phyloP scores from a whole-genome alignment of 2,797 vertebrate species.

The Selene dorsalis region DNA sequence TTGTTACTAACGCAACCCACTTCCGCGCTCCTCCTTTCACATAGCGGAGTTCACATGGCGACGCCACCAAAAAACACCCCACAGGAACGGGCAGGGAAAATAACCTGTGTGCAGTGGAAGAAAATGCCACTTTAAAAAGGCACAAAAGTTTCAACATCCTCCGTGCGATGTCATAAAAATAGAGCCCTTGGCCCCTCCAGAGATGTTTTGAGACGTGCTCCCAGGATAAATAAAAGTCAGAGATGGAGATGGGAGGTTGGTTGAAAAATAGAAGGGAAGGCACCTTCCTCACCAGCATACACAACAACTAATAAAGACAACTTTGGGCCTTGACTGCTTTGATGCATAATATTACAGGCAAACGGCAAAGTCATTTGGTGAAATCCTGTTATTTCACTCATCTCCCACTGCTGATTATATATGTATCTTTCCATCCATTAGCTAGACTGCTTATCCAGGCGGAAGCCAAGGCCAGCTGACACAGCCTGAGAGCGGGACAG shows the following conservation, averaged over 20 bases:
- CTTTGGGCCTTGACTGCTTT: not conserved
- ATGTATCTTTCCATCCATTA: too few relatives aligned
- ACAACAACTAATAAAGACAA: not conserved
- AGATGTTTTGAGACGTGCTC: slow-evolving; percentile 30
- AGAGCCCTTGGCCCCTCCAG: slow-evolving; percentile 15
- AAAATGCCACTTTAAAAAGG: slow-evolving; percentile 43
- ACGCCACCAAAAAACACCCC: slow-evolving; percentile 25
- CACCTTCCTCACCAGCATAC: not conserved
- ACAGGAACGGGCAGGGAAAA: slow-evolving; percentile 53
- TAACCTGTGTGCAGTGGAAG: slow-evolving; percentile 23
- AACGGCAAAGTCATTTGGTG: not conserved
- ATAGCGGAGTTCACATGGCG: not conserved
- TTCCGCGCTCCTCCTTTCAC: slow-evolving; percentile 34
- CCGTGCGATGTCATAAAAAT: slow-evolving; percentile 33
- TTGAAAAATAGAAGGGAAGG: not conserved
- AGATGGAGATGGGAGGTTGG: not conserved
- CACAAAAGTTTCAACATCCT: slow-evolving; percentile 35
- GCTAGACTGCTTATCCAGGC: too few relatives aligned
- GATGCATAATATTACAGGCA: not conserved
- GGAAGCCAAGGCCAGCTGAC: too few relatives aligned
- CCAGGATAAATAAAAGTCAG: slow-evolving; percentile 21
- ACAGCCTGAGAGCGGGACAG: too few relatives aligned
- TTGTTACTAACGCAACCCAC: slow-evolving; percentile 29
- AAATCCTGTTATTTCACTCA: too few relatives aligned
- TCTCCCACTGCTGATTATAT: too few relatives aligned